Conservation (phyloP, 2,888 invertebrate species). For the Glyphotaelius pellucidus region DNA sequence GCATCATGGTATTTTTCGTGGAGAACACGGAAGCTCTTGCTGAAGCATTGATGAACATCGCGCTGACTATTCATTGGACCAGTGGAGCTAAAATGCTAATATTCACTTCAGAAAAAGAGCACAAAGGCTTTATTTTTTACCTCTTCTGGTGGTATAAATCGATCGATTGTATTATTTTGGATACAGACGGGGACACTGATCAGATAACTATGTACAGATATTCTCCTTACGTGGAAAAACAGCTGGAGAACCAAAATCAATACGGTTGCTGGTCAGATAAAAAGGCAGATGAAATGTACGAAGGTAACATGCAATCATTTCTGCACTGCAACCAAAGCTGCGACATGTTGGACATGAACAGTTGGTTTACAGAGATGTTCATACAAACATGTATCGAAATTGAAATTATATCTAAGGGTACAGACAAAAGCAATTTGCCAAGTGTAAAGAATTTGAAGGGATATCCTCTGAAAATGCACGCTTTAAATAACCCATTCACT, state of each 20-base stretch:
- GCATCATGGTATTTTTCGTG: slow-evolving; percentile 51
- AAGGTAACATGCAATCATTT: slow-evolving; percentile 50
- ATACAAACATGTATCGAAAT: slow-evolving; percentile 58
- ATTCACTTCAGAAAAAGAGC: background rate
- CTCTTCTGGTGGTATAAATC: slow-evolving; percentile 61
- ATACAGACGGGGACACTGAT: slow-evolving; percentile 29
- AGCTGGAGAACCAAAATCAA: slow-evolving; percentile 42
- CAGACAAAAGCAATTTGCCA: slow-evolving; percentile 27
- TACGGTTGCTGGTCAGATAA: slow-evolving; percentile 61
- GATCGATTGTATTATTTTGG: slow-evolving; percentile 48
- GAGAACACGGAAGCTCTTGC: slow-evolving; percentile 31
- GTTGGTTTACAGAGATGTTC: slow-evolving; percentile 22
- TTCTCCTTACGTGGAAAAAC: slow-evolving; percentile 46
- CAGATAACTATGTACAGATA: slow-evolving; percentile 44
- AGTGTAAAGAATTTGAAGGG: slow-evolving; percentile 69
- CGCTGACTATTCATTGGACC: slow-evolving; percentile 54
- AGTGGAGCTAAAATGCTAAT: slow-evolving; percentile 54
- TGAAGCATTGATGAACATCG: slow-evolving; percentile 45
- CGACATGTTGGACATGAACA: slow-evolving; percentile 14
- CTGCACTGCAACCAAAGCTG: slow-evolving; percentile 57
- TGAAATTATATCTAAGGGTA: background rate
- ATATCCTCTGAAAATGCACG: slow-evolving; percentile 68
- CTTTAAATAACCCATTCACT: slow-evolving; percentile 68
- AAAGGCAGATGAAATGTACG: slow-evolving; percentile 52
- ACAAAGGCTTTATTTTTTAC: slow-evolving; percentile 51